Evolutionary conservation across 2,113 vertebrate genomes (phyloP).

Genomic region (Genyomyrus donnyi): DNA sequence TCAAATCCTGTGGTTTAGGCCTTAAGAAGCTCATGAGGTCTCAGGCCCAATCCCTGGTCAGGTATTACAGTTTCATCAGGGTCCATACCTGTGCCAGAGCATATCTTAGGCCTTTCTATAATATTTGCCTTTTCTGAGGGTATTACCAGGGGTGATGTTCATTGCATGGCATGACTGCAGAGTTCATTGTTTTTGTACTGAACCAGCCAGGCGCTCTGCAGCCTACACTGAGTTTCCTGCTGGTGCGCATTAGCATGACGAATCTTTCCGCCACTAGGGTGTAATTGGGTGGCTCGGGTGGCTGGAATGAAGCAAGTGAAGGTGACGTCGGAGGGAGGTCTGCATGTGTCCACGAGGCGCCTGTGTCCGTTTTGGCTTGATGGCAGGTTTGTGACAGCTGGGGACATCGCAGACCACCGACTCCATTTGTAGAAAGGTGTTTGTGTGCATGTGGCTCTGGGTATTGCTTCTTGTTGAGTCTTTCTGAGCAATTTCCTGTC

Average conservation of each 20-base stretch:
- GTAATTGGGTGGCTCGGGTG: neutral
- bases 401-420: neutral
- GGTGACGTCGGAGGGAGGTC: neutral
- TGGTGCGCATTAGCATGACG: neutral
- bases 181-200: neutral
- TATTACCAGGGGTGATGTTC: neutral
- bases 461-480: slow-evolving; percentile 27
- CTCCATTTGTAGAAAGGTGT: neutral
- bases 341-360: neutral
- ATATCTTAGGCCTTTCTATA: neutral
- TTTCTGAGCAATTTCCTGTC: slow-evolving; percentile 61
- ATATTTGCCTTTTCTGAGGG: neutral
- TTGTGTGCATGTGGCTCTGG: neutral
- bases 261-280: neutral
- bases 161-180: neutral
- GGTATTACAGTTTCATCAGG: neutral
- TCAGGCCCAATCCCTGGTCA: neutral
- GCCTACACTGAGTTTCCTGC: neutral
- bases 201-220: neutral
- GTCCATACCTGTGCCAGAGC: neutral
- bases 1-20: neutral
- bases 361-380: neutral
- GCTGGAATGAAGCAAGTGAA: neutral
- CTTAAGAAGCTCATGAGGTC: neutral
- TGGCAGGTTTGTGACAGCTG: neutral